Percentiles rank a stretch among this genome's conserved stretches.
These are phyloP conservation scores for Cyclopterus lumpus DNA, from an alignment of 2,797 vertebrate species.

Conservation along the genomic window DNA sequence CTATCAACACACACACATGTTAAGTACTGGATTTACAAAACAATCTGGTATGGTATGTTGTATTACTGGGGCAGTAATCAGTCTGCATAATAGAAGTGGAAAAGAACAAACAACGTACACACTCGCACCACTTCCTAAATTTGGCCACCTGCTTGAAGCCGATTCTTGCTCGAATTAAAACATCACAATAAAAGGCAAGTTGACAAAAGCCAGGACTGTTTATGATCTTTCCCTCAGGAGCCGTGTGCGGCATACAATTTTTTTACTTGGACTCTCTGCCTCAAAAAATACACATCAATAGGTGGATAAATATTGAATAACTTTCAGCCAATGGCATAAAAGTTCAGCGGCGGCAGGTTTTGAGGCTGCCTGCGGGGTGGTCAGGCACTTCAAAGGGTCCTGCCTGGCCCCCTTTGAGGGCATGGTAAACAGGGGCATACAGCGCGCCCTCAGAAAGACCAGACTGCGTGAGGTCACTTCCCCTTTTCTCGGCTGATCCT, in stretches of 20 bases:
- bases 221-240: slow-evolving; percentile 55
- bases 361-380: slow-evolving; percentile 75
- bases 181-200: slow-evolving; percentile 46
- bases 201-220: slow-evolving; percentile 58
- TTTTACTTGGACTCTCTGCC: slow-evolving; percentile 66
- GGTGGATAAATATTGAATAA: slow-evolving; percentile 81
- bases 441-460: slow-evolving; percentile 63
- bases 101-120: background rate
- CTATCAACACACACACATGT: slow-evolving; percentile 24
- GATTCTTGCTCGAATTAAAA: slow-evolving; percentile 51
- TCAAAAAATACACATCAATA: slow-evolving; percentile 77
- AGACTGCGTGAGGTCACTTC: slow-evolving; percentile 75
- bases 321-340: slow-evolving; percentile 80
- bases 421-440: slow-evolving; percentile 69
- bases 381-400: slow-evolving; percentile 76
- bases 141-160: slow-evolving; percentile 19
- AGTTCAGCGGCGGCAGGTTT: slow-evolving; percentile 80
- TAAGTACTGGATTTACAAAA: slow-evolving; percentile 29
- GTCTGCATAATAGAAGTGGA: slow-evolving; percentile 31
- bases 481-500: slow-evolving; percentile 52
- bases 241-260: slow-evolving; percentile 51
- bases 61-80: slow-evolving; percentile 9
- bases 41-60: slow-evolving; percentile 23
- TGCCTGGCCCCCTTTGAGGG: slow-evolving; percentile 72
- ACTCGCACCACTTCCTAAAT: slow-evolving; percentile 43